Conservation (phyloP, 2,113 vertebrate genomes). For the Mellivora capensis region DNA sequence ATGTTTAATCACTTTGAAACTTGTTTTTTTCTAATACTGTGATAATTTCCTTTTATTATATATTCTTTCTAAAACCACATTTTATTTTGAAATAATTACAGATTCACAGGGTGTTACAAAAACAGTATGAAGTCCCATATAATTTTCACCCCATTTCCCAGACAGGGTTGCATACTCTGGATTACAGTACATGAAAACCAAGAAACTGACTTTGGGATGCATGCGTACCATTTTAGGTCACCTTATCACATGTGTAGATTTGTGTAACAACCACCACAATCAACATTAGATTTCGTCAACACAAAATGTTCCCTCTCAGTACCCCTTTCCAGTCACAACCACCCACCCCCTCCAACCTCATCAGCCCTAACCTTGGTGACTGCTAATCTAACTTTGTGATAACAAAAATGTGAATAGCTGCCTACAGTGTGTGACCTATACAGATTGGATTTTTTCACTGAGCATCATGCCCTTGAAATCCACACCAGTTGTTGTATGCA, state of each 20-base stretch:
- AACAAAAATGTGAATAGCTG: neutral
- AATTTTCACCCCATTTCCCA: neutral
- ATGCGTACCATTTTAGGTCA: neutral
- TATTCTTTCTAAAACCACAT: neutral
- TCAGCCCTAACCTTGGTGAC: neutral
- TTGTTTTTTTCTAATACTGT: neutral
- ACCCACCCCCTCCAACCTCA: neutral
- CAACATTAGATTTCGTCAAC: neutral
- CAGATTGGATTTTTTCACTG: neutral
- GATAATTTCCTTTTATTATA: neutral
- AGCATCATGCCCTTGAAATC: neutral
- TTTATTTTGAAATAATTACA: slow-evolving; percentile 2
- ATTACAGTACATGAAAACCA: neutral
- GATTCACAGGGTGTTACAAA: neutral
- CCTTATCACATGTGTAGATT: neutral
- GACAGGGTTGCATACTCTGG: neutral
- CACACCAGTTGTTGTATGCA: neutral
- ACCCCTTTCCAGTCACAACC: neutral
- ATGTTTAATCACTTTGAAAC: neutral
- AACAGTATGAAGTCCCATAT: neutral
- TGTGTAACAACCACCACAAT: neutral
- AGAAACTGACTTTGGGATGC: neutral
- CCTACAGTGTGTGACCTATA: neutral
- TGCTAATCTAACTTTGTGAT: neutral
- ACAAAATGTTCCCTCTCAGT: neutral